Evolutionary conservation across 2,888 invertebrate species (phyloP).

Genomic region (Limnephilus marmoratus): DNA sequence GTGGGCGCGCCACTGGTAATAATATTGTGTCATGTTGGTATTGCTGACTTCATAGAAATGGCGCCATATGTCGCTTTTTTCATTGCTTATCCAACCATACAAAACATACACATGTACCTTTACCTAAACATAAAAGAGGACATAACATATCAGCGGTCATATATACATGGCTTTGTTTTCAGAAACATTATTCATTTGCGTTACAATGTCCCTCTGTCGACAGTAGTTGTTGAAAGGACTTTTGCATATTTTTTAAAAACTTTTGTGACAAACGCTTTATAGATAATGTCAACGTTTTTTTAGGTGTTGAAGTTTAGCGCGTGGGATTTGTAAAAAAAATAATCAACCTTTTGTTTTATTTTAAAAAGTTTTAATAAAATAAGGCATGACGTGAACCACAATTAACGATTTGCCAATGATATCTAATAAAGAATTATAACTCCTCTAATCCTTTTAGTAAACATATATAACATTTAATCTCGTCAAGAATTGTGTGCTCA

Average conservation of each 20-base stretch:
- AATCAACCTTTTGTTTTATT: neutral
- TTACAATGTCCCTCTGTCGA: neutral
- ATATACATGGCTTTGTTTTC: neutral
- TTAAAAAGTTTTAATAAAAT: neutral
- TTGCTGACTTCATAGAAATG: neutral
- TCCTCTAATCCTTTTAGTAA: no score
- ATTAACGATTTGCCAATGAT: neutral
- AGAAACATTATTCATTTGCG: neutral
- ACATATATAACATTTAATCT: no score
- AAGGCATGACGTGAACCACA: neutral
- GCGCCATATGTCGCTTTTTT: neutral
- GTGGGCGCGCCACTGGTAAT: neutral
- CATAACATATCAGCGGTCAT: neutral
- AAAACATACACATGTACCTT: neutral
- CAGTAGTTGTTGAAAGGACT: neutral
- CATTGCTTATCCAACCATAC: neutral
- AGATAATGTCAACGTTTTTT: neutral
- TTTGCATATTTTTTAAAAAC: neutral
- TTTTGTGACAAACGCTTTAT: neutral
- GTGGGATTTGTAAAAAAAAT: neutral
- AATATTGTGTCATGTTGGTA: neutral
- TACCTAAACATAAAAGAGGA: neutral
- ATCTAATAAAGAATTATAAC: no score
- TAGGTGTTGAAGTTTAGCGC: neutral
- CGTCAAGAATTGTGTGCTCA: neutral